Conservation (phyloP, 2,797 vertebrate genomes). For the Tangara arthus region DNA sequence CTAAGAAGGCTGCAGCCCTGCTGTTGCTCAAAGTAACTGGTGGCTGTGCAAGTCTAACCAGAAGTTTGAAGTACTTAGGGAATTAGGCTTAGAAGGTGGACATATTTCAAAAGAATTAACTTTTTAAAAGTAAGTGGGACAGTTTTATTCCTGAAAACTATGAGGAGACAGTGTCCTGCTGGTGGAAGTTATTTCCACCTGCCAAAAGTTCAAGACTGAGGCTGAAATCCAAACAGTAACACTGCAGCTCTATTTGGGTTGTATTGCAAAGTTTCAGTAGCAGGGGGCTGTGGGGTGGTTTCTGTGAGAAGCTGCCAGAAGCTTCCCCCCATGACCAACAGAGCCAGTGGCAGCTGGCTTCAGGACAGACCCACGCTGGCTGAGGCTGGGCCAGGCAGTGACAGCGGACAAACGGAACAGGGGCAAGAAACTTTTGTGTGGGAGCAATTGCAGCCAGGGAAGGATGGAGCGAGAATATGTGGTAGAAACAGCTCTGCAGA, state of each 20-base stretch:
- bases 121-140: not conserved
- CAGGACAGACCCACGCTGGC: not conserved
- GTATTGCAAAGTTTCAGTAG: not conserved
- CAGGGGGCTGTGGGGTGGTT: not conserved
- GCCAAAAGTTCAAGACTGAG: not conserved
- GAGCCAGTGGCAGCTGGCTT: not conserved
- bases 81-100: not conserved
- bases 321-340: not conserved
- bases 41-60: not conserved
- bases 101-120: not conserved
- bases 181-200: not conserved
- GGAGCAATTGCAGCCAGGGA: not conserved
- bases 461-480: accelerated
- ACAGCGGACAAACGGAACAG: accelerated
- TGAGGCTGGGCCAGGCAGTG: accelerated
- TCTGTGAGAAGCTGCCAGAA: not conserved
- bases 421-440: not conserved
- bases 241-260: accelerated
- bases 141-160: not conserved
- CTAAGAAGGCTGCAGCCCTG: not conserved
- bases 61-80: not conserved
- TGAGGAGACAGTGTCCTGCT: not conserved
- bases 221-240: not conserved
- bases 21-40: not conserved
- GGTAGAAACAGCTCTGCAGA: not conserved